phyloP scores from a whole-genome alignment of 30 jellyfish, hydroid and myxozoan genomes.

The Aurelia sp. region DNA sequence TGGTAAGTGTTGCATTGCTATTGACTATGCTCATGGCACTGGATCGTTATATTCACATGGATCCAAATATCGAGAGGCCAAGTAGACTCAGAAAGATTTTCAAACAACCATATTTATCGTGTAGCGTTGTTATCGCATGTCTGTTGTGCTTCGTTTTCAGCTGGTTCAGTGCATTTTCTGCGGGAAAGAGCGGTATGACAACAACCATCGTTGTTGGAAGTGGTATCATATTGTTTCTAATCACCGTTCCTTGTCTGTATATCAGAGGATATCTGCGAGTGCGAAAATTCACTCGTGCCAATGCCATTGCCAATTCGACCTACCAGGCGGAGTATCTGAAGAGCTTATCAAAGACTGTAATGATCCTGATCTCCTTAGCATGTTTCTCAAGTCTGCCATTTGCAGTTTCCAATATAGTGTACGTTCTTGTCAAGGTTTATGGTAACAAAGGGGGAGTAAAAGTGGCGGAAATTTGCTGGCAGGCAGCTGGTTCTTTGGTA shows the following conservation, averaged over 20 bases:
- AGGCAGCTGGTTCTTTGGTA: too few relatives aligned
- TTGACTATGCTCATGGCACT: slow-evolving; percentile 5
- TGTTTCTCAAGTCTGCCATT: too few relatives aligned
- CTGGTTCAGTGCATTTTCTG: neutral
- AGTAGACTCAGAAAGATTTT: neutral
- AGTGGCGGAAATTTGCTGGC: too few relatives aligned
- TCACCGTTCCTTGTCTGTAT: neutral
- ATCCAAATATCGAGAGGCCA: slow-evolving; percentile 1
- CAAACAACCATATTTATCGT: neutral
- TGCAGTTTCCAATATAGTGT: too few relatives aligned
- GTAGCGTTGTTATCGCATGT: neutral
- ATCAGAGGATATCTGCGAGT: slow-evolving; percentile 18
- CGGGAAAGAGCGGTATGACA: neutral
- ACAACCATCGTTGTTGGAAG: neutral
- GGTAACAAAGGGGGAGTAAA: too few relatives aligned
- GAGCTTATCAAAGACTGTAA: too few relatives aligned
- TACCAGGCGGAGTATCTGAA: too few relatives aligned
- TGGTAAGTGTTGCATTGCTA: neutral
- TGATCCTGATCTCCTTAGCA: too few relatives aligned
- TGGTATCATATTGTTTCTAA: neutral
- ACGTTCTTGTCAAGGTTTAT: too few relatives aligned
- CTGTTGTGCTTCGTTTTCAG: neutral
- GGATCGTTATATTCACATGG: slow-evolving; percentile 30
- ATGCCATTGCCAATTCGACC: too few relatives aligned
- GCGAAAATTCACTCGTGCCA: neutral